phyloP scores from a whole-genome alignment of 2,888 invertebrate species.

The Sinohyriopsis cumingii region DNA sequence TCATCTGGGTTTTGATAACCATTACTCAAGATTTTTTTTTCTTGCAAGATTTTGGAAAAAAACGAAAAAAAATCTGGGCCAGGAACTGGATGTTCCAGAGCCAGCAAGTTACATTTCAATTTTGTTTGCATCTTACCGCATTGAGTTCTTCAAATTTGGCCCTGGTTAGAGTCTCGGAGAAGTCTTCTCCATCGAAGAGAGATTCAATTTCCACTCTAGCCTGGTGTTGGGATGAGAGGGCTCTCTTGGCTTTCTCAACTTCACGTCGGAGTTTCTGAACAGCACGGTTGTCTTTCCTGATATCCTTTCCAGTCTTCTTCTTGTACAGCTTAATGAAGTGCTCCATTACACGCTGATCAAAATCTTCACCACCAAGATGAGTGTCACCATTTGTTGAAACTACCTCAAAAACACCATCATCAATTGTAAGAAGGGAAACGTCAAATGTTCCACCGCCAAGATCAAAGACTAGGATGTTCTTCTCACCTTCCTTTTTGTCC shows the following conservation, averaged over 20 bases:
- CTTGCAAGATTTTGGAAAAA: too few relatives aligned
- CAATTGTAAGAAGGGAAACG: slow-evolving; percentile 97
- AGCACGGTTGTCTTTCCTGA: slow-evolving; percentile 92
- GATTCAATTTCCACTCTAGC: slow-evolving; percentile 99
- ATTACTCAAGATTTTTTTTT: too few relatives aligned
- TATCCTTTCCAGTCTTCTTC: slow-evolving; percentile 98
- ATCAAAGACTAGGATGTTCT: slow-evolving; percentile 98
- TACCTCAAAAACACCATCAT: slow-evolving; percentile 97
- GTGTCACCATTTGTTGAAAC: slow-evolving; percentile 93
- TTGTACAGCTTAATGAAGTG: slow-evolving; percentile 99
- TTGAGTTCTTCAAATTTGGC: slow-evolving; percentile 99
- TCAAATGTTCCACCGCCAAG: slow-evolving; percentile 99
- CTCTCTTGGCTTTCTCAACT: slow-evolving; percentile 97
- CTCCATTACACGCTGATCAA: slow-evolving; percentile 98
- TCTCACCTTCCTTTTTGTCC: slow-evolving; percentile 97
- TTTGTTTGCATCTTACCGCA: slow-evolving; percentile 77
- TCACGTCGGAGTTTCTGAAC: slow-evolving; percentile 96
- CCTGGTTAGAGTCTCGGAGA: slow-evolving; percentile 96
- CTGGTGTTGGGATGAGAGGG: slow-evolving; percentile 94
- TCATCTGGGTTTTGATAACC: too few relatives aligned
- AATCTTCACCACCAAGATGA: slow-evolving; percentile 99
- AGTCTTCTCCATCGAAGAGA: slow-evolving; percentile 98
- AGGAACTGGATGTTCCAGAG: not conserved
- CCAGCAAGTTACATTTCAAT: not conserved
- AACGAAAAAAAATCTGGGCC: not conserved